phyloP scores from a whole-genome alignment of 2,113 vertebrate species.

The Paradisaea rubra region DNA sequence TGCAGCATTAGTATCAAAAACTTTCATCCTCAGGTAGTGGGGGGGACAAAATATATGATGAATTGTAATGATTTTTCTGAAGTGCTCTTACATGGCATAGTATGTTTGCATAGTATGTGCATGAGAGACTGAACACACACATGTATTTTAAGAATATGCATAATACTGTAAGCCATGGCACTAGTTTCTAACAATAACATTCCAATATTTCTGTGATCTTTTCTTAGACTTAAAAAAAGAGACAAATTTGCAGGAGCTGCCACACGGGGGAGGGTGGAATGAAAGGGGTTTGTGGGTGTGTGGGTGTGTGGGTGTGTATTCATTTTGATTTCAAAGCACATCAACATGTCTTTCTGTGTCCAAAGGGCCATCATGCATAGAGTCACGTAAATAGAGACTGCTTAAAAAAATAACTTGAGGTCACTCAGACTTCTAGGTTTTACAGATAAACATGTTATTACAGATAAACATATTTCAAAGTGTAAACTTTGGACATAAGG shows the following conservation, averaged over 20 bases:
- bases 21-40: conserved; percentile 32
- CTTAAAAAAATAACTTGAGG: conserved; percentile 41
- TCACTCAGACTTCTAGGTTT: neutral
- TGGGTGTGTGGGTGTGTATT: neutral
- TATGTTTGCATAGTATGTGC: neutral
- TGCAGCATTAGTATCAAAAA: conserved; percentile 51
- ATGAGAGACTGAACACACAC: neutral
- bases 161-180: neutral
- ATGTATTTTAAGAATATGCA: neutral
- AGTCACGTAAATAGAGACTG: conserved; percentile 11
- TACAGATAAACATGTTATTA: conserved; percentile 9
- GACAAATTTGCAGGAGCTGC: neutral
- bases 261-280: neutral
- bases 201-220: neutral
- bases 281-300: neutral
- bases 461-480: conserved; percentile 26
- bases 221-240: neutral
- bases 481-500: neutral
- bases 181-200: neutral
- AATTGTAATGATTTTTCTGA: neutral
- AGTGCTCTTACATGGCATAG: neutral
- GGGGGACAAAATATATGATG: neutral
- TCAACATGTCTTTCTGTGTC: neutral
- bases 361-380: conserved; percentile 27
- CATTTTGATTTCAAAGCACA: conserved; percentile 43